Base-by-base conservation (phyloP, 2,113 vertebrate species). In the Shinisaurus crocodilurus region DNA sequence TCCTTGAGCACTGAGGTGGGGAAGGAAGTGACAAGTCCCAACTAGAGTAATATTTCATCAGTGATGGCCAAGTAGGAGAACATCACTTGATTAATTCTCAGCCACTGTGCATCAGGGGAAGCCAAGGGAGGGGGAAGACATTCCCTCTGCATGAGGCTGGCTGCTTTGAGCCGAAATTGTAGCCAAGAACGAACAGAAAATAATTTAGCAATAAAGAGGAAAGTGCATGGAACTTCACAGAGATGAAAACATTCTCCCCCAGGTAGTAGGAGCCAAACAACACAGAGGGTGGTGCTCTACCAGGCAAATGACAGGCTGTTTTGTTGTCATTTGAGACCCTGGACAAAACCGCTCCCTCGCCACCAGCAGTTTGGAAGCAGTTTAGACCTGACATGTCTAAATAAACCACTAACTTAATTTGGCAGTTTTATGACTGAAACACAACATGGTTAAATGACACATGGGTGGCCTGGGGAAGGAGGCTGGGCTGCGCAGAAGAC, bases 91-190 rank as follows among this genome's bases (percentile, higher is more conserved):
- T 90, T 81, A 80, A 92, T 23, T 88, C 82, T 13, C 57, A 18
- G 77, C 13, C 50, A 25, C 23, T 9, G 57, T 0, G 82, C 89
- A 2, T 72, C n/a, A 0, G 0, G 57, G 86, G 37, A 92, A 25
- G 3, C n/a, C 29, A 0, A 0, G 1, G 70, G 13, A 45, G 37
- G 4, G 81, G 20, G 84, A 91, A 88, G 85, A 45, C 25, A 25
- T 79, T 88, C 45, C 50, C 10, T 10, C 16, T 10, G 93, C n/a
- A 48, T 90, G 94, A 90, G 91, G 89, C 84, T 94, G 91, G 88
- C 89, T 74, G 29, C 91, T 0, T 1, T 1, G 84, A 83, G 72
- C 74, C 43, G 70, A 87, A 89, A 54, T 54, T 8, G 48, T 15
- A 65, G 75, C 37, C 88, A 63, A 89, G 83, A 92, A 77, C 3